Evolutionary conservation across 2,113 vertebrate species (phyloP).

Genomic region (Xiphophorus maculatus): DNA sequence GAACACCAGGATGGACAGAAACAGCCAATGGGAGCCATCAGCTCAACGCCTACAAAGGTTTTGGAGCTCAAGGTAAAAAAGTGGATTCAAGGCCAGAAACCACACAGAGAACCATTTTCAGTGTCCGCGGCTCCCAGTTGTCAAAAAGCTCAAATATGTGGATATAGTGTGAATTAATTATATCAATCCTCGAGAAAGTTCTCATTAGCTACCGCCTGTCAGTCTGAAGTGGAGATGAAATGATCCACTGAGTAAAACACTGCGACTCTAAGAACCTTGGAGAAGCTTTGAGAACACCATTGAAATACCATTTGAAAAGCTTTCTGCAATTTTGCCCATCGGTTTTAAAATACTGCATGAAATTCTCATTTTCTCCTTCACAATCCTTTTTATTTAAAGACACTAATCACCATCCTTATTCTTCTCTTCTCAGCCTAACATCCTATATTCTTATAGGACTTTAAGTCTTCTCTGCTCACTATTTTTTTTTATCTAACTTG

Average conservation of each 20-base stretch:
- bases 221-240: neutral
- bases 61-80: constrained; percentile 91
- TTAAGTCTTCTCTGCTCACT: constrained; percentile 4
- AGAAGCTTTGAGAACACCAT: neutral
- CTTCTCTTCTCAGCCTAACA: constrained; percentile 25
- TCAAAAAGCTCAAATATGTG: neutral
- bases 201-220: neutral
- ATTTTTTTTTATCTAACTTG: constrained; percentile 26
- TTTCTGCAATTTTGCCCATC: neutral
- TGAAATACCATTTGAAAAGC: too few species aligned
- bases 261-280: neutral
- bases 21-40: constrained; percentile 36
- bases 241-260: neutral
- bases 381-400: constrained; percentile 34
- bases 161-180: neutral
- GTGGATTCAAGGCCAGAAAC: neutral
- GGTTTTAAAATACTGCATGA: constrained; percentile 16
- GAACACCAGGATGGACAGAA: constrained; percentile 47
- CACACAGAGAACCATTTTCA: neutral
- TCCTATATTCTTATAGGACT: constrained; percentile 7
- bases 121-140: neutral
- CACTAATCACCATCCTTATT: constrained; percentile 42
- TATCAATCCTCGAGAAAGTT: neutral
- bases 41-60: constrained; percentile 85
- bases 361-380: constrained; percentile 24